These are phyloP conservation scores for Aurelia sp. DNA, from an alignment of 30 jellyfish, hydroid and myxozoan genomes.

Conservation along the genomic window DNA sequence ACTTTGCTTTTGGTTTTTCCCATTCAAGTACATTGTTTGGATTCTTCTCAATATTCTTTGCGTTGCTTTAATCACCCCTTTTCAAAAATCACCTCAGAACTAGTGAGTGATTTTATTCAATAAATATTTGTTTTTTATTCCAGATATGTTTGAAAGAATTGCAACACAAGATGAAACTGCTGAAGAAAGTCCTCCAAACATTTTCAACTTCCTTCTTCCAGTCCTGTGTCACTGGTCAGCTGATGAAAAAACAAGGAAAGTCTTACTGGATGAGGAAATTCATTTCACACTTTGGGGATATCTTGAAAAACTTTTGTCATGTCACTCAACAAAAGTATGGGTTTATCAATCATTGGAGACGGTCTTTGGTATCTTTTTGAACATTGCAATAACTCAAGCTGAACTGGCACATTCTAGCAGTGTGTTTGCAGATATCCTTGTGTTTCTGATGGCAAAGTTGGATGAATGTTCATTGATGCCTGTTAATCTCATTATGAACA, in stretches of 20 bases:
- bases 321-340: background rate
- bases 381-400: conserved; percentile 46
- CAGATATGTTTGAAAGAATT: no score
- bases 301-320: background rate
- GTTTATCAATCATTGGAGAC: conserved; percentile 10
- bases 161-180: background rate
- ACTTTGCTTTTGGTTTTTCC: no score
- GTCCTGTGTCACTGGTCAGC: conserved; percentile 76
- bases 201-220: conserved; percentile 53
- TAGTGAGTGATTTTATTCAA: no score
- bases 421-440: conserved; percentile 19
- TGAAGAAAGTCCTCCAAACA: conserved; percentile 9
- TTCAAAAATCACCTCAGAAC: no score
- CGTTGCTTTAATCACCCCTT: no score
- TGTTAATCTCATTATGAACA: background rate
- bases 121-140: no score
- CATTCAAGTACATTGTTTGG: no score
- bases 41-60: no score
- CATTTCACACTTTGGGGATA: conserved; percentile 12
- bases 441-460: background rate
- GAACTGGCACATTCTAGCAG: conserved; percentile 2
- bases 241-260: conserved; percentile 39
- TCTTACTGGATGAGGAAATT: conserved; percentile 14
- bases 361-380: conserved; percentile 40
- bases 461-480: background rate